These are phyloP conservation scores for Himalopsyche anomala DNA, from an alignment of 2,888 invertebrate genomes.

Conservation along the genomic window DNA sequence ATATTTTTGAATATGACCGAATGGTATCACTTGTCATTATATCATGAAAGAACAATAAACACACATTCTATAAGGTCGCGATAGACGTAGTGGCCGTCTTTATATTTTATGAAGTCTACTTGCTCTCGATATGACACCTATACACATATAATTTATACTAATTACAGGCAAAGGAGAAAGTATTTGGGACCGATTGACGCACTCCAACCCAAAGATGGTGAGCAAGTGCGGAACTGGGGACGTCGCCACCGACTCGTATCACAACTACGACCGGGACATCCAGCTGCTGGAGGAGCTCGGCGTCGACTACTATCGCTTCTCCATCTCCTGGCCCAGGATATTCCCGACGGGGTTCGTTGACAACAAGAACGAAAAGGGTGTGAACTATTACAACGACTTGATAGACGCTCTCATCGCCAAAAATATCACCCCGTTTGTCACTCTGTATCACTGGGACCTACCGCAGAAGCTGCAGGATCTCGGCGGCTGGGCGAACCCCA, in stretches of 20 bases:
- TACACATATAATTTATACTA: too few relatives aligned
- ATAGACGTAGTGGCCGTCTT: too few relatives aligned
- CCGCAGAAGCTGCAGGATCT: conserved; percentile 78
- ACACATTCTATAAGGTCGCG: too few relatives aligned
- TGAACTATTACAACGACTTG: conserved; percentile 80
- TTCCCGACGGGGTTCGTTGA: conserved; percentile 68
- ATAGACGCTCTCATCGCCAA: conserved; percentile 76
- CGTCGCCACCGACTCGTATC: conserved; percentile 78
- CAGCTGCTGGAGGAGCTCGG: conserved; percentile 68
- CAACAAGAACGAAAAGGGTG: conserved; percentile 69
- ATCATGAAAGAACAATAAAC: too few relatives aligned
- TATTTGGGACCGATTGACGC: conserved; percentile 72
- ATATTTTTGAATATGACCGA: too few relatives aligned
- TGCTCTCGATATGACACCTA: too few relatives aligned
- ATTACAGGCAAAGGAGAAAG: conserved; percentile 71
- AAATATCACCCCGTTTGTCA: conserved; percentile 78
- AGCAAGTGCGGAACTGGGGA: conserved; percentile 73
- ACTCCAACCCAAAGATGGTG: conserved; percentile 53
- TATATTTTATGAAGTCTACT: too few relatives aligned
- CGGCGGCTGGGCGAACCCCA: conserved; percentile 76
- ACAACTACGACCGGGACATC: conserved; percentile 74
- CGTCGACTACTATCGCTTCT: conserved; percentile 72
- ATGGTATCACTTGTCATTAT: too few relatives aligned
- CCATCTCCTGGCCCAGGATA: conserved; percentile 77
- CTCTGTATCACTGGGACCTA: conserved; percentile 83